phyloP scores from a whole-genome alignment of 2,888 invertebrate genomes.

The Bellardia bayeri region DNA sequence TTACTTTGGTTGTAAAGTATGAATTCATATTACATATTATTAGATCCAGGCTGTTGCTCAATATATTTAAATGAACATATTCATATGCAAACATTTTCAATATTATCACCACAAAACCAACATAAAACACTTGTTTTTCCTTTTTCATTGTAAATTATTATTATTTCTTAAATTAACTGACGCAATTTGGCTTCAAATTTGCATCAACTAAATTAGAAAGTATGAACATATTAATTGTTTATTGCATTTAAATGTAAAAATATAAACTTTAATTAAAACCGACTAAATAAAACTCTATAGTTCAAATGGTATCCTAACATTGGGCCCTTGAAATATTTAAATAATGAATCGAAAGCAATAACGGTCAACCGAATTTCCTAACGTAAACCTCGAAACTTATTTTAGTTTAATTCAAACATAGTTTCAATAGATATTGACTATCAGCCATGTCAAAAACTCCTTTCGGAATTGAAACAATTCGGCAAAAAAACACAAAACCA shows the following conservation, averaged over 20 bases:
- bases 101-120: background rate
- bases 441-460: no score
- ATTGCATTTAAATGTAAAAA: background rate
- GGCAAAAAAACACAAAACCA: no score
- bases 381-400: no score
- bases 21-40: background rate
- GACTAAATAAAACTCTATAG: background rate
- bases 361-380: no score
- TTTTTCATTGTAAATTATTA: background rate
- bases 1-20: no score
- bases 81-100: no score
- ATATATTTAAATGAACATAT: no score
- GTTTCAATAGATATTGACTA: no score
- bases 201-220: slow-evolving; percentile 49
- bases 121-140: background rate
- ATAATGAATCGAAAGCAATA: no score
- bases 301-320: background rate
- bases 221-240: slow-evolving; percentile 16
- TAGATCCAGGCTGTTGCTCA: background rate
- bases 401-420: no score
- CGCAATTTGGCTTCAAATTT: slow-evolving; percentile 49
- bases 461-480: no score
- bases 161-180: slow-evolving; percentile 9
- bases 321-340: no score
- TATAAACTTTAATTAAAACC: background rate